These are phyloP conservation scores for Pangasius sanitwongsei DNA, from an alignment of 2,797 vertebrate genomes.

Conservation along the genomic window DNA sequence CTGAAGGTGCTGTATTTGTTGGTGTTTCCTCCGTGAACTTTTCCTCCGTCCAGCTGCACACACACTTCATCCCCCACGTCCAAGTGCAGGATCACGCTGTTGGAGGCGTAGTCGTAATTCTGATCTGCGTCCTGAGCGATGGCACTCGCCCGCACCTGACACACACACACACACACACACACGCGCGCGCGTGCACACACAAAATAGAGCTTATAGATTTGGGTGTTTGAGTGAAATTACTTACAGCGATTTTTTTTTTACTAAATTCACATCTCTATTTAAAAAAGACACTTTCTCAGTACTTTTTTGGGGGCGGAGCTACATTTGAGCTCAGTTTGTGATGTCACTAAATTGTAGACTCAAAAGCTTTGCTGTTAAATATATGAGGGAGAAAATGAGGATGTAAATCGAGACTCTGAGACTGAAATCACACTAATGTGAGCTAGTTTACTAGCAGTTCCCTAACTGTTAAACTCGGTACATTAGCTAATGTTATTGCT, in stretches of 20 bases:
- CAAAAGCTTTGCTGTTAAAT: background rate
- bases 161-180: constrained; percentile 20
- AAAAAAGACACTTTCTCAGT: background rate
- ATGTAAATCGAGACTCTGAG: background rate
- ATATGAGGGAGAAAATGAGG: background rate
- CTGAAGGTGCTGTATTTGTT: constrained; percentile 98
- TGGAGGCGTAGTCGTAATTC: constrained; percentile 96
- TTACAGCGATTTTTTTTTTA: background rate
- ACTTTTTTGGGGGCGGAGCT: background rate
- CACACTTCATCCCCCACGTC: constrained; percentile 94
- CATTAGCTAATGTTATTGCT: background rate
- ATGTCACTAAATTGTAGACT: background rate
- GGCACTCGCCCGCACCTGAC: constrained; percentile 89
- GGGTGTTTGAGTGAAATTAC: background rate
- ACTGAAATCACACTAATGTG: background rate
- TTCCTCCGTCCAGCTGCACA: constrained; percentile 91
- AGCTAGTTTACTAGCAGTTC: background rate
- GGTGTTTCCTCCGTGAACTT: constrained; percentile 93
- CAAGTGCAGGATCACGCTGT: constrained; percentile 93
- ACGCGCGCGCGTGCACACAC: background rate
- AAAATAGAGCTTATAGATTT: background rate
- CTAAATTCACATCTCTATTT: background rate
- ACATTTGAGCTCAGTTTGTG: background rate
- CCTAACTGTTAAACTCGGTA: background rate
- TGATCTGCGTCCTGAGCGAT: constrained; percentile 95